Evolutionary conservation across 2,888 invertebrate species (phyloP).

Genomic region (Metopia argyrocephala): DNA sequence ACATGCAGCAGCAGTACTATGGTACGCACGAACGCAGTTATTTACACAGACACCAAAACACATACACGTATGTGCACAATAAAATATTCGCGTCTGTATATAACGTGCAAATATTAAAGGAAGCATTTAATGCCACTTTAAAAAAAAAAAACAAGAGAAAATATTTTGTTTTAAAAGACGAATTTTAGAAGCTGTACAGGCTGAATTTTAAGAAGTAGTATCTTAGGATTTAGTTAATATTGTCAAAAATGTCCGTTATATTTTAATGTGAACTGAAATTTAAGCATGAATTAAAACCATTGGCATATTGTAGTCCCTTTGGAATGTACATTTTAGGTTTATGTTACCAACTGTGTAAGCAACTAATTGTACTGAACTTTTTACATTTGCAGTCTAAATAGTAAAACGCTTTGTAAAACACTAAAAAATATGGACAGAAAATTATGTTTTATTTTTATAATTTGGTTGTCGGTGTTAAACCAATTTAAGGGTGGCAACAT

Average conservation of each 20-base stretch:
- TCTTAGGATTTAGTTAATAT: no score
- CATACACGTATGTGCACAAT: conserved; percentile 1
- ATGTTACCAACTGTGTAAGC: not conserved
- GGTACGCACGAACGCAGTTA: not conserved
- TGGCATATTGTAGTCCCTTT: no score
- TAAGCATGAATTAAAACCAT: no score
- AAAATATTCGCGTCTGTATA: conserved; percentile 28
- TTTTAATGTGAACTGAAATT: no score
- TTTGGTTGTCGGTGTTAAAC: conserved; percentile 22
- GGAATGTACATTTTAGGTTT: not conserved
- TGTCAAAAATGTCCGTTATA: no score
- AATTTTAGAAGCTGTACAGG: not conserved
- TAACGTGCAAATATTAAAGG: conserved; percentile 2
- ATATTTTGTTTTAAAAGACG: not conserved
- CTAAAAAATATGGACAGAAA: not conserved
- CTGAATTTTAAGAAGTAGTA: no score
- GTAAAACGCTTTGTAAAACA: conserved; percentile 13
- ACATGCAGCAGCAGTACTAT: conserved; percentile 7
- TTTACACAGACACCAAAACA: not conserved
- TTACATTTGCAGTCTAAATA: not conserved
- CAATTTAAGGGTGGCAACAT: conserved; percentile 65
- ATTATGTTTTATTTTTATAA: conserved; percentile 28
- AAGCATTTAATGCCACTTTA: conserved; percentile 10
- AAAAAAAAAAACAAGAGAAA: not conserved
- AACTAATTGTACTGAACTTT: not conserved